Conservation (phyloP, 2,797 vertebrate species). For the Mycteria americana region DNA sequence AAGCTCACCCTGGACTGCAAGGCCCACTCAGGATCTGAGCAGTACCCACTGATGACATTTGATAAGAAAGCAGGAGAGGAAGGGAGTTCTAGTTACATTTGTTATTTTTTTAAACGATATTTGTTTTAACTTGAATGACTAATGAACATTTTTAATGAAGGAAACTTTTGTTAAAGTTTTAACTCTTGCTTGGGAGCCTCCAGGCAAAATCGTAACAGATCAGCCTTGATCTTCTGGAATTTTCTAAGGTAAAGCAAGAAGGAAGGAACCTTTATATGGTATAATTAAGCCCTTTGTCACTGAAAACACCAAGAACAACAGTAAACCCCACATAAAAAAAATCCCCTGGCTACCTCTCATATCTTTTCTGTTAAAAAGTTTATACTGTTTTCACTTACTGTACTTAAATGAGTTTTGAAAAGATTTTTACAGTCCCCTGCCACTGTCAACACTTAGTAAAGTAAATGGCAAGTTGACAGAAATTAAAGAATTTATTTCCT, state of each 20-base stretch:
- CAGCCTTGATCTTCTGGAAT: background rate
- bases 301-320: background rate
- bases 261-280: background rate
- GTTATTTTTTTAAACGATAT: background rate
- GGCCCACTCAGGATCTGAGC: background rate
- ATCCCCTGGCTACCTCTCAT: background rate
- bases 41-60: background rate
- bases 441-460: background rate
- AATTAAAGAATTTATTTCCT: constrained; percentile 13
- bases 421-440: background rate
- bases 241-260: background rate
- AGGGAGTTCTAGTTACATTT: background rate
- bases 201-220: background rate
- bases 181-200: background rate
- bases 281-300: background rate
- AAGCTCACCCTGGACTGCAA: background rate
- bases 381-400: background rate
- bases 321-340: background rate
- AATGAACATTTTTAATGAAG: background rate
- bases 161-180: background rate
- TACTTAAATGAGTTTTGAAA: background rate
- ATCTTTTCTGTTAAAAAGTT: background rate
- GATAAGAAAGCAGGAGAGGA: background rate
- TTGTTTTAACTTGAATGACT: background rate
- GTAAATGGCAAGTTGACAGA: constrained; percentile 4